Evolutionary conservation across 2,888 invertebrate species (phyloP).

Genomic region (Dryomyza anilis): DNA sequence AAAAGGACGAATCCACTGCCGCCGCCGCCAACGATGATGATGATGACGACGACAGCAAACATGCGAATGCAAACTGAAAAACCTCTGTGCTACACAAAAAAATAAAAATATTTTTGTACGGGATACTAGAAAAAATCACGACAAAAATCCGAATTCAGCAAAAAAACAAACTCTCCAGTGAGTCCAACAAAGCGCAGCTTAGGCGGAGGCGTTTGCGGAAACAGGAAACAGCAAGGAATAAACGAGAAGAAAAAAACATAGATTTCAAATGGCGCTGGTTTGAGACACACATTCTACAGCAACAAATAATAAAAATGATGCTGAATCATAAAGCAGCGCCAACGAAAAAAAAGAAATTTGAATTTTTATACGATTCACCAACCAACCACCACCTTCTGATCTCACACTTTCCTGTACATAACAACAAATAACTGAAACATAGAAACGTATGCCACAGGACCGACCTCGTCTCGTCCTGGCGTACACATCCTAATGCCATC

Average conservation of each 20-base stretch:
- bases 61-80: not conserved
- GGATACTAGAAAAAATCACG: not conserved
- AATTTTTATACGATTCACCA: constrained; percentile 15
- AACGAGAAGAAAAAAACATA: not conserved
- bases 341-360: no score
- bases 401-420: no score
- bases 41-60: constrained; percentile 13
- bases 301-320: not conserved
- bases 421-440: constrained; percentile 20
- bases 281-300: no score
- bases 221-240: not conserved
- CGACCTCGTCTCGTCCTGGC: not conserved
- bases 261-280: no score
- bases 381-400: no score
- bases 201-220: not conserved
- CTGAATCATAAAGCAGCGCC: constrained; percentile 20
- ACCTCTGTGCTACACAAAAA: no score
- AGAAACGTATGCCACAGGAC: constrained; percentile 15
- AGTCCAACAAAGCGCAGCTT: not conserved
- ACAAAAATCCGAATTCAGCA: constrained; percentile 10
- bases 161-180: not conserved
- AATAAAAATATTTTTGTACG: not conserved
- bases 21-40: not conserved
- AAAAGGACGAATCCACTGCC: no score
- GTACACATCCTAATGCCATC: no score